Conservation (phyloP, 2,888 invertebrate species). For the Helleia helle region DNA sequence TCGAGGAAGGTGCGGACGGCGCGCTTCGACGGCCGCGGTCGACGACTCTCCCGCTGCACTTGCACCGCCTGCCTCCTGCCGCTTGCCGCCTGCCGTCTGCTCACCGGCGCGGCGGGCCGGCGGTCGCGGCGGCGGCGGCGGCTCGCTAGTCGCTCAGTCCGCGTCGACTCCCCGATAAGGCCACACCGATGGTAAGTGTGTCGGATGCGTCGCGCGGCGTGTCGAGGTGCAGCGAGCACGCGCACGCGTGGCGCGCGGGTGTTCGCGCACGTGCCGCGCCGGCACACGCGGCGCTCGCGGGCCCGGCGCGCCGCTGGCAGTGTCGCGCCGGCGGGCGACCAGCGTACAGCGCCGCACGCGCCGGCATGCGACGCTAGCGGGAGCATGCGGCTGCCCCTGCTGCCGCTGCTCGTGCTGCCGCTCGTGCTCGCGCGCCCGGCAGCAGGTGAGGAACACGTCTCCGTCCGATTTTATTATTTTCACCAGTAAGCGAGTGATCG, state of each 20-base stretch:
- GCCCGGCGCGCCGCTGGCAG: slow-evolving; percentile 33
- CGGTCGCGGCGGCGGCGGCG: slow-evolving; percentile 35
- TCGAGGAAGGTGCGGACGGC: too few relatives aligned
- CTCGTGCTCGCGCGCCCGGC: slow-evolving; percentile 66
- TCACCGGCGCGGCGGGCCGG: slow-evolving; percentile 23
- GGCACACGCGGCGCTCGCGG: slow-evolving; percentile 34
- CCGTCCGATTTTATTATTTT: slow-evolving; percentile 8
- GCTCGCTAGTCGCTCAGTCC: slow-evolving; percentile 40
- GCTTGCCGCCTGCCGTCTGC: too few relatives aligned
- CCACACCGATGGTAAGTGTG: slow-evolving; percentile 35
- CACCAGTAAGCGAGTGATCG: slow-evolving; percentile 11
- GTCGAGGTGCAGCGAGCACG: slow-evolving; percentile 29
- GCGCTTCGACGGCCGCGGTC: too few relatives aligned
- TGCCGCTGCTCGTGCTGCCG: slow-evolving; percentile 67
- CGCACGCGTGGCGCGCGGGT: slow-evolving; percentile 30
- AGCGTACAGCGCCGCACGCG: slow-evolving; percentile 45
- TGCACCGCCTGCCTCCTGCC: too few relatives aligned
- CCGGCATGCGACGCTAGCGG: slow-evolving; percentile 62
- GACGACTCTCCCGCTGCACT: too few relatives aligned
- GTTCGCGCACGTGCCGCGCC: slow-evolving; percentile 34
- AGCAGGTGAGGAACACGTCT: slow-evolving; percentile 45
- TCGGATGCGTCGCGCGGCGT: slow-evolving; percentile 26
- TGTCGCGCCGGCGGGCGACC: slow-evolving; percentile 36
- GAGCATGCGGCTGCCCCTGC: slow-evolving; percentile 68
- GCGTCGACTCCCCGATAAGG: slow-evolving; percentile 50